Percentiles rank a stretch among this genome's conserved stretches.
These are phyloP conservation scores for Nesogale talazaci DNA, from an alignment of 2,113 vertebrate genomes.

Conservation along the genomic window DNA sequence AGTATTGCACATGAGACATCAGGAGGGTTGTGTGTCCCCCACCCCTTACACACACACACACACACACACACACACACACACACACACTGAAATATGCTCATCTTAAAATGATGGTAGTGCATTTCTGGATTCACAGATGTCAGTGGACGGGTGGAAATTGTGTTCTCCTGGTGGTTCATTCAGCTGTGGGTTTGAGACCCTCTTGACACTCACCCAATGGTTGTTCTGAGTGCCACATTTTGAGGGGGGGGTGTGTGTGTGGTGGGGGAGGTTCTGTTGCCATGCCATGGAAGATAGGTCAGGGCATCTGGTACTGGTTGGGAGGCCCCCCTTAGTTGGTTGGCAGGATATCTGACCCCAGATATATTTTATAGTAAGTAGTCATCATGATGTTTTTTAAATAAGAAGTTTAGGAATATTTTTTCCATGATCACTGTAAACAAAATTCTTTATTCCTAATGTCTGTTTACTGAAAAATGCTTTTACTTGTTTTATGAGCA, in stretches of 20 bases:
- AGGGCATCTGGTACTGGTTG: slow-evolving; percentile 49
- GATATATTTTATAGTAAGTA: slow-evolving; percentile 84
- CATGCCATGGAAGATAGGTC: slow-evolving; percentile 67
- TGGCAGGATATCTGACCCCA: slow-evolving; percentile 53
- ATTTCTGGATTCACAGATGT: slow-evolving; percentile 60
- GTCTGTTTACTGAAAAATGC: slow-evolving; percentile 80
- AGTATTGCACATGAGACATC: slow-evolving; percentile 82
- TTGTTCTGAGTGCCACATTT: slow-evolving; percentile 46
- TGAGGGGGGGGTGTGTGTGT: no score
- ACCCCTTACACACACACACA: no score
- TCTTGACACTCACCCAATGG: slow-evolving; percentile 53
- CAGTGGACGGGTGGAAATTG: slow-evolving; percentile 66
- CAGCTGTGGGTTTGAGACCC: slow-evolving; percentile 54
- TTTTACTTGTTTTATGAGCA: slow-evolving; percentile 83
- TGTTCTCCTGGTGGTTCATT: slow-evolving; percentile 75
- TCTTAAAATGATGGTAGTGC: slow-evolving; percentile 25
- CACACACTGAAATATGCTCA: slow-evolving; percentile 56
- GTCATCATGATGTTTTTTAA: slow-evolving; percentile 73
- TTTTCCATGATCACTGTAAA: slow-evolving; percentile 84
- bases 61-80: no score
- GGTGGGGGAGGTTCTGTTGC: slow-evolving; percentile 70
- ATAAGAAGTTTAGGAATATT: slow-evolving; percentile 84
- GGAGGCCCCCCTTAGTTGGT: slow-evolving; percentile 60
- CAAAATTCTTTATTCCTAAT: slow-evolving; percentile 81
- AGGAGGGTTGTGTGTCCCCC: not conserved